Base-by-base conservation (phyloP, 2,797 vertebrate genomes). In the Hozukius guyotensis region DNA sequence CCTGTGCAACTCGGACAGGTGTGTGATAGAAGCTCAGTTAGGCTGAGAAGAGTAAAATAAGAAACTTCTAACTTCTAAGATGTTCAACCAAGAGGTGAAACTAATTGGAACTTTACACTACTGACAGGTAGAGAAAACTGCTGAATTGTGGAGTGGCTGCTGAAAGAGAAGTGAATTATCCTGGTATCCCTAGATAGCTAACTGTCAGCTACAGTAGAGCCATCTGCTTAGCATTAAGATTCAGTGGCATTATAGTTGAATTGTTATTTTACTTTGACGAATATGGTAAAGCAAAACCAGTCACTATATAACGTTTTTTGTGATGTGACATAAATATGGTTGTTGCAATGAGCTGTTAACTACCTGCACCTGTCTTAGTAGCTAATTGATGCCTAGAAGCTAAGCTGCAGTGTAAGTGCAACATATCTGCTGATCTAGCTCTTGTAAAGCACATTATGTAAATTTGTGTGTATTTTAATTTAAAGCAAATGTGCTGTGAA, bases 281-380 rank as follows among this genome's bases (percentile, higher is more conserved):
- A 56, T 57, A 16, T 27, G 55, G 20, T 52, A 46, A 46, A 46
- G 42, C 42, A 59, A 29, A 59, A 16, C 8, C 1, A 61, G 10
- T n/a, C 9, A 3, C 8, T 20, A 32, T 32, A 12, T 32, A 61
- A 32, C 18, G 3, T 32, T 32, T 20, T 5, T 10, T 22, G 10
- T 61, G 20, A 34, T n/a, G 59, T 61, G 31, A 6, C 12, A 18
- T 22, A 61, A 12, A 22, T 13, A 6, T 10, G 16, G 16, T 60
- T 31, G 16, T 62, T 34, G 31, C 5, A 32, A 13, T 62, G 3
- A 22, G 29, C 31, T 34, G 60, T 32, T 42, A 16, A 42, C 2
- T 2, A 16, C 38, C 38, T 16, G 14, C 42, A 18, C 18, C 42
- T 18, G 6, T 46, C 0, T 0, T 46, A 6, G 5, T 0, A 38